Evolutionary conservation across 2,797 vertebrate species (phyloP).

Genomic region (Argentina silus): DNA sequence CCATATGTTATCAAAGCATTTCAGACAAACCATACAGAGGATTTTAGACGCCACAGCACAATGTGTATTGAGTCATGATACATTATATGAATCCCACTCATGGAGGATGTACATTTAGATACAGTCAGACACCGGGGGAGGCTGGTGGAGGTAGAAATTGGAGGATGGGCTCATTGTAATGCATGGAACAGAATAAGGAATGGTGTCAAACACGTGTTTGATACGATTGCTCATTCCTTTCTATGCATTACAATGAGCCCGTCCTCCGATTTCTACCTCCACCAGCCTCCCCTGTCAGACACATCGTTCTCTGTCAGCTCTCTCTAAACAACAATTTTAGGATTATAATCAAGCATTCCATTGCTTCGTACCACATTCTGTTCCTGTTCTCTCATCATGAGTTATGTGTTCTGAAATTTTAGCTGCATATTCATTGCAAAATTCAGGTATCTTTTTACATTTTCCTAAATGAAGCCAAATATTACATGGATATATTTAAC

Average conservation of each 20-base stretch:
- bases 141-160: no score
- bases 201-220: no score
- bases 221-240: no score
- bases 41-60: background rate
- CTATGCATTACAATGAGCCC: no score
- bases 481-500: constrained; percentile 57
- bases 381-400: background rate
- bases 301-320: background rate
- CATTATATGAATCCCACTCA: no score
- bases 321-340: background rate
- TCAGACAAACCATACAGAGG: background rate
- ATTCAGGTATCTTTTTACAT: constrained; percentile 75
- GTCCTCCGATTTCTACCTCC: no score
- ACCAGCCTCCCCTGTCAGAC: no score
- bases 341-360: background rate
- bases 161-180: no score
- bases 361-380: background rate
- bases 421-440: constrained; percentile 56
- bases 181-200: no score
- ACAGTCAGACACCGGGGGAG: no score
- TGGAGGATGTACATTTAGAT: no score
- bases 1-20: background rate
- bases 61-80: background rate
- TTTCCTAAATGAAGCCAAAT: constrained; percentile 75
- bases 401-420: constrained; percentile 18